Conservation (phyloP, 2,888 invertebrate species). For the Drosophila flavopinicola region DNA sequence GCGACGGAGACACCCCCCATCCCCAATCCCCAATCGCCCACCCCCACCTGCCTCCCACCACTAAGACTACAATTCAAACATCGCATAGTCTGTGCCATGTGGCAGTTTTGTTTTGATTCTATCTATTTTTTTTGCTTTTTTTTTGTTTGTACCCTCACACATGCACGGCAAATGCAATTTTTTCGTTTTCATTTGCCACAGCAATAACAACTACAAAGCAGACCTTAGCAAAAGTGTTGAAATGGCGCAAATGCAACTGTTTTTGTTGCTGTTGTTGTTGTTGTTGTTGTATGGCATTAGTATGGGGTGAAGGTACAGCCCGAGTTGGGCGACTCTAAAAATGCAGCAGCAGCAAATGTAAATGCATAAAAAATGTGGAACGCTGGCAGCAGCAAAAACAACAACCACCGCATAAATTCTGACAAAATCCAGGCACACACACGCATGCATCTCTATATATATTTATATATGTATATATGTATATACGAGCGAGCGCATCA, state of each 20-base stretch:
- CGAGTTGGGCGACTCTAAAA: conserved; percentile 11
- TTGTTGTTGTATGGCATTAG: conserved; percentile 1
- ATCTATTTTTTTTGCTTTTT: conserved; percentile 40
- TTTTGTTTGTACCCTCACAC: conserved; percentile 26
- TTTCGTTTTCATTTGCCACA: conserved; percentile 72
- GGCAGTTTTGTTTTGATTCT: conserved; percentile 74
- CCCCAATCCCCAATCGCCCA: background rate
- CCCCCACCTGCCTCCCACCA: background rate
- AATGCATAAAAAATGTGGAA: conserved; percentile 12
- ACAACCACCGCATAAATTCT: conserved; percentile 38
- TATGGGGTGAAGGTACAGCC: background rate
- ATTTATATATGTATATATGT: background rate
- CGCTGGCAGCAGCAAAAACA: conserved; percentile 21
- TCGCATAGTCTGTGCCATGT: conserved; percentile 52
- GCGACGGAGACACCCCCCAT: conserved; percentile 3
- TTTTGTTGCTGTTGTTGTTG: conserved; percentile 28
- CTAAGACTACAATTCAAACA: conserved; percentile 6
- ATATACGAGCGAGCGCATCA: conserved; percentile 41
- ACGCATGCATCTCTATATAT: background rate
- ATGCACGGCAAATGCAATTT: conserved; percentile 67
- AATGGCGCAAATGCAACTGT: conserved; percentile 61
- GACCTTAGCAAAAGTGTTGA: conserved; percentile 46
- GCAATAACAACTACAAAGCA: conserved; percentile 34
- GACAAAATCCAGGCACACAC: conserved; percentile 20
- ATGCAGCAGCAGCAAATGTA: conserved; percentile 3